Evolutionary conservation across 2,888 invertebrate species (phyloP).

Genomic region (Pelosia muscerda): DNA sequence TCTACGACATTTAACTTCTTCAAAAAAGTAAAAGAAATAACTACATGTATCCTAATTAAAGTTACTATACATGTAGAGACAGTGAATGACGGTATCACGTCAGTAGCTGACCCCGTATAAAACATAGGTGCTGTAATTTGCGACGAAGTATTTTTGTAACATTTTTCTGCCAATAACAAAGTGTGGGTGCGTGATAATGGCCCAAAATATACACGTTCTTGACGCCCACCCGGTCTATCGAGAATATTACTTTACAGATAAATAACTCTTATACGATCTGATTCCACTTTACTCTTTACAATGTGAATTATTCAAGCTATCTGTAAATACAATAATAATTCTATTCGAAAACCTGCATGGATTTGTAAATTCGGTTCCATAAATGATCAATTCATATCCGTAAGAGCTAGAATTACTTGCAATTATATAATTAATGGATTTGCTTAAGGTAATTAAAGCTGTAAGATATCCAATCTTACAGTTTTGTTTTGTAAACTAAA

Average conservation of each 20-base stretch:
- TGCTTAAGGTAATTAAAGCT: slow-evolving; percentile 15
- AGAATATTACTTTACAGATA: slow-evolving; percentile 75
- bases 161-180: slow-evolving; percentile 79
- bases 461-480: no score
- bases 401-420: slow-evolving; percentile 31
- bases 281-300: slow-evolving; percentile 32
- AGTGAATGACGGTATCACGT: slow-evolving; percentile 62
- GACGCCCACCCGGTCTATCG: slow-evolving; percentile 74
- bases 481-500: slow-evolving; percentile 12
- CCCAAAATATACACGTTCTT: slow-evolving; percentile 80
- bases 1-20: slow-evolving; percentile 57
- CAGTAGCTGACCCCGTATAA: slow-evolving; percentile 65
- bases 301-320: slow-evolving; percentile 20
- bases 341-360: slow-evolving; percentile 28
- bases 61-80: slow-evolving; percentile 22
- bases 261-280: slow-evolving; percentile 63
- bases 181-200: slow-evolving; percentile 81
- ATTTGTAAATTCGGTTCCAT: slow-evolving; percentile 42
- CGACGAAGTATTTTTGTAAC: slow-evolving; percentile 77
- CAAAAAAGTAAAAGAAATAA: slow-evolving; percentile 46
- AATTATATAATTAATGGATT: no score
- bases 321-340: slow-evolving; percentile 25
- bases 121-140: slow-evolving; percentile 62
- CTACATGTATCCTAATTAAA: slow-evolving; percentile 31
- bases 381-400: slow-evolving; percentile 29